A percentile compares a stretch with the other conserved stretches of the same genome.
Conservation (phyloP, 2,888 invertebrate genomes). For the Lasioglossum vierecki region DNA sequence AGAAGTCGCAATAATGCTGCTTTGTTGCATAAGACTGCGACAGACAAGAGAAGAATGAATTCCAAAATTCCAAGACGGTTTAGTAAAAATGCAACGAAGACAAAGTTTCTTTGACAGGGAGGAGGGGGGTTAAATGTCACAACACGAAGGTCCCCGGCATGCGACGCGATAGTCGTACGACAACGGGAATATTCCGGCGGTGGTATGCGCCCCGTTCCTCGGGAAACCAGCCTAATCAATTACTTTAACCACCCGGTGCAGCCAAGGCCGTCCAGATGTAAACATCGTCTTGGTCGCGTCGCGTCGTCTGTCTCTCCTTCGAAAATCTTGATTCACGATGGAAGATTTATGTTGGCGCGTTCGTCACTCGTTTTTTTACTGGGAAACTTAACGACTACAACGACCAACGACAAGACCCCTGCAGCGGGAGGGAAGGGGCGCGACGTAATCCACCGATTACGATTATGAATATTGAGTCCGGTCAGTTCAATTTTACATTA, state of each 20-base stretch:
- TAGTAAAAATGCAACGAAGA: background rate
- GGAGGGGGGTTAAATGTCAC: background rate
- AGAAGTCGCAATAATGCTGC: background rate
- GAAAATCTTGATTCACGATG: background rate
- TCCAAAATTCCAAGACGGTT: background rate
- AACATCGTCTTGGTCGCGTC: slow-evolving; percentile 28
- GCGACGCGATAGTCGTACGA: slow-evolving; percentile 49
- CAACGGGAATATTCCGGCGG: slow-evolving; percentile 43
- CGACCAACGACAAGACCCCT: background rate
- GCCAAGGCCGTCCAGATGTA: slow-evolving; percentile 51
- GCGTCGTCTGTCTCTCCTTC: background rate
- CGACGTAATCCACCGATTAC: background rate
- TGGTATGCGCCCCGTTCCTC: slow-evolving; percentile 17
- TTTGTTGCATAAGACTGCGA: background rate
- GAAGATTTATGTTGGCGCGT: background rate
- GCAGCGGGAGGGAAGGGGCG: too few species aligned
- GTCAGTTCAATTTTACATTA: background rate
- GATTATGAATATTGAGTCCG: background rate
- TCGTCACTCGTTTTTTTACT: background rate
- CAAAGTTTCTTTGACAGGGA: background rate
- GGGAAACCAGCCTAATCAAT: slow-evolving; percentile 58
- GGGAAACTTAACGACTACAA: background rate
- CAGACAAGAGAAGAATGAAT: background rate
- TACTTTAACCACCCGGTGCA: slow-evolving; percentile 54
- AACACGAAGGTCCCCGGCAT: background rate